A percentile compares a stretch with the other conserved stretches of the same genome.
Evolutionary conservation across 2,113 vertebrate genomes (phyloP).

Genomic region (Corythaeola cristata): DNA sequence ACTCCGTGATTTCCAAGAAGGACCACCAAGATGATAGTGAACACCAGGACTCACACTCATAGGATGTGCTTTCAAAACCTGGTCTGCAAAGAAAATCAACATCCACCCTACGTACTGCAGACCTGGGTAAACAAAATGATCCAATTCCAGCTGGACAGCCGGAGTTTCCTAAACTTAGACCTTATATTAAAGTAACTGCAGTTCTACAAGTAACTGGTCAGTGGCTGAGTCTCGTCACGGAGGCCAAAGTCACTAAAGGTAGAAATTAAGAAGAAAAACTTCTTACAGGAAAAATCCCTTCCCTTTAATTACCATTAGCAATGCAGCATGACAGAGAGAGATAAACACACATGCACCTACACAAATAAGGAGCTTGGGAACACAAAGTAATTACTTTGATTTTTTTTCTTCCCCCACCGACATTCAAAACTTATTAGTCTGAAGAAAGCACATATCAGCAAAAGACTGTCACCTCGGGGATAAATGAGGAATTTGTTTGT

Average conservation of each 20-base stretch:
- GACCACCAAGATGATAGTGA: fast-evolving
- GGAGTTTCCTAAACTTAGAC: background rate
- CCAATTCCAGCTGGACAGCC: background rate
- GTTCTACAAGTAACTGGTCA: background rate
- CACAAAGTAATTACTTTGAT: constrained; percentile 73
- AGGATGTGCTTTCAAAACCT: background rate
- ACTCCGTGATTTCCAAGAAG: background rate
- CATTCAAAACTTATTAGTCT: constrained; percentile 73
- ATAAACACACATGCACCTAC: constrained; percentile 42
- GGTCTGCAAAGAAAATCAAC: background rate
- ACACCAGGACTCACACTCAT: background rate
- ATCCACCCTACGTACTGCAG: background rate
- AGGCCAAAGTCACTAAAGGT: background rate
- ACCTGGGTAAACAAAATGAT: background rate
- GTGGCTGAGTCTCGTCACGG: fast-evolving
- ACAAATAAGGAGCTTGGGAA: constrained; percentile 49
- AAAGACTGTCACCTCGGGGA: constrained; percentile 70
- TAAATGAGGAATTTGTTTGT: constrained; percentile 62
- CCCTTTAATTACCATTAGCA: constrained; percentile 73
- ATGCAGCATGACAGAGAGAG: constrained; percentile 61
- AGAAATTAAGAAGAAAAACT: constrained; percentile 41
- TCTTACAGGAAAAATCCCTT: constrained; percentile 44
- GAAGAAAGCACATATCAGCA: constrained; percentile 61
- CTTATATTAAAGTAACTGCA: background rate
- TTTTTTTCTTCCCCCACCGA: background rate